Evolutionary conservation across 2,888 invertebrate genomes (phyloP), one percentile per base, ranked within the genome.

Genomic region (Hyles lineata): DNA sequence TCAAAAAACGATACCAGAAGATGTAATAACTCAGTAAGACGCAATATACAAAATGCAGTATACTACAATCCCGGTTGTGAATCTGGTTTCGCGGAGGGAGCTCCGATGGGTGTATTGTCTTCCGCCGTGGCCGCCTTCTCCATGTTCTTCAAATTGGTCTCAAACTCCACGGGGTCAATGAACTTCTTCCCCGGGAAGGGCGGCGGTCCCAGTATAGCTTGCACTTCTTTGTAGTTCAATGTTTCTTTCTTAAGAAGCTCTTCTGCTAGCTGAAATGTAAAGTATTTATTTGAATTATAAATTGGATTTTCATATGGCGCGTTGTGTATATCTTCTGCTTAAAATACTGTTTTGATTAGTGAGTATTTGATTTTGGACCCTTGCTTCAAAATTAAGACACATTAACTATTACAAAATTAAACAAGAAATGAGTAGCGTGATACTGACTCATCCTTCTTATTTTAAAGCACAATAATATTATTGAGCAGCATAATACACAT

Each of bases 171-270:
- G 0, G 97, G 96, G 76, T 98, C 98, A 60, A 98, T 96, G 73
- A 97, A 93, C 73, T 96, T 96, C 83, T 97, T 97, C 73, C 96
- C 95, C 0, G 97, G 97, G 85, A 95, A 96, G 0, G 97, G 97
- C 0, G 99, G 99, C 1, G 98, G 98, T 0, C 99, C 99, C 76
- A 99, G 96, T 70, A 99, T 95, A 11, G 93, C 90, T 83, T 98
- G 97, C 3, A 99, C 97, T 82, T 99, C 98, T 75, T 98, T 97
- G 87, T 98, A 98, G 84, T 97, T 98, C 7, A 99, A 92, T 0
- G 99, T 98, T 94, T 99, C 99, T 84, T 97, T 98, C 84, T 97
- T 97, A 32, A 99, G 86, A 35, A 99, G 95, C 19, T 96, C 96
- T 87, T 97, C 96, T 0, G 99, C 99, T 73, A 99, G 95, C 99